These are phyloP conservation scores for Chromis chromis DNA, from an alignment of 2,797 vertebrate genomes.

Conservation along the genomic window DNA sequence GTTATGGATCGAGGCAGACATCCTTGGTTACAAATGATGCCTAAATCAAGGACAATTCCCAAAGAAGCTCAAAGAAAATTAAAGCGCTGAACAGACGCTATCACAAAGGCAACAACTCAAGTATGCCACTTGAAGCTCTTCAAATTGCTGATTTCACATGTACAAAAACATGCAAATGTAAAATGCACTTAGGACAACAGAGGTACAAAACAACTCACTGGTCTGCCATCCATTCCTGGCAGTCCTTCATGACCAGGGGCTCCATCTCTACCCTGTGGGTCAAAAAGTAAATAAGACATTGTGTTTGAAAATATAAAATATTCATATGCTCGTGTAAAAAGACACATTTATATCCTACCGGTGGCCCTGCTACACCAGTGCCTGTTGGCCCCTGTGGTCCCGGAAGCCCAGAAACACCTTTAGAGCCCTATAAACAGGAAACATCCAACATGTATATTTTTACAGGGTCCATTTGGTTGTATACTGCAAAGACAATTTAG, in stretches of 20 bases:
- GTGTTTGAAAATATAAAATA: constrained; percentile 26
- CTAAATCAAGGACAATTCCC: constrained; percentile 76
- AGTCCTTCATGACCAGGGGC: constrained; percentile 81
- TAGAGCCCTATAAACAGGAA: constrained; percentile 82
- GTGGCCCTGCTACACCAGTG: constrained; percentile 80
- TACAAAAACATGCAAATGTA: constrained; percentile 36
- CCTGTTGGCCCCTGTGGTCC: constrained; percentile 87
- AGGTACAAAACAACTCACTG: constrained; percentile 81
- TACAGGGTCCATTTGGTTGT: neutral
- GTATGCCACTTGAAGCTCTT: constrained; percentile 26
- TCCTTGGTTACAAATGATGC: constrained; percentile 75
- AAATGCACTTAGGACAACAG: constrained; percentile 2
- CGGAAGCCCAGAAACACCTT: constrained; percentile 83
- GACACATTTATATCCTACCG: constrained; percentile 77
- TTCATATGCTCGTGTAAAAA: constrained; percentile 22
- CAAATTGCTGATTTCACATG: constrained; percentile 29
- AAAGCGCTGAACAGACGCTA: constrained; percentile 40
- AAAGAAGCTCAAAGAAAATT: constrained; percentile 66
- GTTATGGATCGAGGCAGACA: constrained; percentile 77
- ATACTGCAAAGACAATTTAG: neutral
- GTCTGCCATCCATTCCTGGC: constrained; percentile 85
- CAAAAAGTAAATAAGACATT: constrained; percentile 34
- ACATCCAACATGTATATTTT: neutral
- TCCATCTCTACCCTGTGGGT: constrained; percentile 84
- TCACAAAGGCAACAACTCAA: constrained; percentile 31